A percentile compares a stretch with the other conserved stretches of the same genome.
Conservation (phyloP, 30 jellyfish, hydroid and myxozoan species). For the Haliclystus octoradiatus region DNA sequence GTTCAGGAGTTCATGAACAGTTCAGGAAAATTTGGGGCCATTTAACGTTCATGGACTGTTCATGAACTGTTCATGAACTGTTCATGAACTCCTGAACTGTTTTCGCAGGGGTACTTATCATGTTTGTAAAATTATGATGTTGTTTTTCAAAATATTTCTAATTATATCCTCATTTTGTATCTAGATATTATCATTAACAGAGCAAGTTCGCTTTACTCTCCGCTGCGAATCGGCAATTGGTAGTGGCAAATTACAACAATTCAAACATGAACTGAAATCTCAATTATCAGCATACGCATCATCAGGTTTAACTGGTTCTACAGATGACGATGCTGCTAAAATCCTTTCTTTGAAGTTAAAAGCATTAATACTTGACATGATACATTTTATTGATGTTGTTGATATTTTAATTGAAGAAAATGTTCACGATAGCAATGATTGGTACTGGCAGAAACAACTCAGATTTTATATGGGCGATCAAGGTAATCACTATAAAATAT, state of each 20-base stretch:
- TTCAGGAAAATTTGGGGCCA: too few relatives aligned
- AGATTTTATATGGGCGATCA: slow-evolving; percentile 63
- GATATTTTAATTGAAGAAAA: slow-evolving; percentile 54
- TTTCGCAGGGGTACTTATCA: too few relatives aligned
- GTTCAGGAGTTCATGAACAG: too few relatives aligned
- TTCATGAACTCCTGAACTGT: too few relatives aligned
- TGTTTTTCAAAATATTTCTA: too few relatives aligned
- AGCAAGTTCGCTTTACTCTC: slow-evolving; percentile 72
- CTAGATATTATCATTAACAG: slow-evolving; percentile 85
- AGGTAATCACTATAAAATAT: too few relatives aligned
- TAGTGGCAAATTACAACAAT: slow-evolving; percentile 44
- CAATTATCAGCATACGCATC: slow-evolving; percentile 82
- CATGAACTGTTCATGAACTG: too few relatives aligned
- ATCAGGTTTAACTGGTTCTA: slow-evolving; percentile 29
- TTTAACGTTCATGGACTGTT: too few relatives aligned
- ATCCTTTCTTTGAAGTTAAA: slow-evolving; percentile 73
- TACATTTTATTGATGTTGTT: slow-evolving; percentile 87
- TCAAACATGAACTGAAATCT: slow-evolving; percentile 58
- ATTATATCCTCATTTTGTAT: too few relatives aligned
- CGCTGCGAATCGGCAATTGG: slow-evolving; percentile 78
- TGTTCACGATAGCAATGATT: slow-evolving; percentile 36
- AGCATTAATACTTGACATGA: slow-evolving; percentile 84
- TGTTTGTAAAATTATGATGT: too few relatives aligned
- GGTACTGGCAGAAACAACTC: slow-evolving; percentile 97
- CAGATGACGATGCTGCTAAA: slow-evolving; percentile 51